Percentiles rank a stretch among this genome's conserved stretches.
phyloP scores from a whole-genome alignment of 2,113 vertebrate genomes.

The Tauraco erythrolophus region DNA sequence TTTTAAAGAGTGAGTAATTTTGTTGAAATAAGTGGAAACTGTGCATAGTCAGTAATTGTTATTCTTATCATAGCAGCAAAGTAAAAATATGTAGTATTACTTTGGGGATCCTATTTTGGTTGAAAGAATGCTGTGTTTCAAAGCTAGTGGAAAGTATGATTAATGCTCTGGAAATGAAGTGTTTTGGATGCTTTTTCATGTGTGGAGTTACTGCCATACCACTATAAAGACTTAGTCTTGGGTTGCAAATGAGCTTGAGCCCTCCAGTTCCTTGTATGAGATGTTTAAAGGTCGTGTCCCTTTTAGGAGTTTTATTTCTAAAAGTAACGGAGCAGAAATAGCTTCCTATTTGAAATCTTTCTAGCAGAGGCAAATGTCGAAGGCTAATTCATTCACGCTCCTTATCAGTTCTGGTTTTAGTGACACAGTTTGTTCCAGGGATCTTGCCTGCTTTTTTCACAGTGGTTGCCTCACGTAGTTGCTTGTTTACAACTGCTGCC shows the following conservation, averaged over 20 bases:
- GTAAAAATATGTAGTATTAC: slow-evolving; percentile 19
- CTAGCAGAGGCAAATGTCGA: slow-evolving; percentile 32
- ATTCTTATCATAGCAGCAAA: slow-evolving; percentile 6
- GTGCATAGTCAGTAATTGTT: not conserved
- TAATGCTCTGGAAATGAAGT: slow-evolving; percentile 46
- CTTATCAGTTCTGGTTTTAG: not conserved
- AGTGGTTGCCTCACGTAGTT: not conserved
- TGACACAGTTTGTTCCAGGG: not conserved
- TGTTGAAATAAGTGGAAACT: not conserved
- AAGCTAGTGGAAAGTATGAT: slow-evolving; percentile 22
- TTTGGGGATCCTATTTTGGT: slow-evolving; percentile 38
- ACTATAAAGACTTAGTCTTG: slow-evolving; percentile 8
- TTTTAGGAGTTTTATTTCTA: slow-evolving; percentile 16
- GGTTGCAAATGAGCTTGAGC: not conserved
- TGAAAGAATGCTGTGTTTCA: slow-evolving; percentile 41
- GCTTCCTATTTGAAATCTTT: slow-evolving; percentile 66
- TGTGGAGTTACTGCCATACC: not conserved
- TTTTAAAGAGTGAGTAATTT: not conserved
- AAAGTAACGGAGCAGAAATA: slow-evolving; percentile 4
- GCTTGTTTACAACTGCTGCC: not conserved
- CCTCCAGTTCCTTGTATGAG: not conserved
- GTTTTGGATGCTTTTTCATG: slow-evolving; percentile 19
- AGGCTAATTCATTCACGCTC: not conserved
- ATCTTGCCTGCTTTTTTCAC: not conserved
- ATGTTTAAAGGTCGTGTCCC: not conserved